Evolutionary conservation across 2,888 invertebrate species (phyloP).

Genomic region (Pogonocherus hispidulus): DNA sequence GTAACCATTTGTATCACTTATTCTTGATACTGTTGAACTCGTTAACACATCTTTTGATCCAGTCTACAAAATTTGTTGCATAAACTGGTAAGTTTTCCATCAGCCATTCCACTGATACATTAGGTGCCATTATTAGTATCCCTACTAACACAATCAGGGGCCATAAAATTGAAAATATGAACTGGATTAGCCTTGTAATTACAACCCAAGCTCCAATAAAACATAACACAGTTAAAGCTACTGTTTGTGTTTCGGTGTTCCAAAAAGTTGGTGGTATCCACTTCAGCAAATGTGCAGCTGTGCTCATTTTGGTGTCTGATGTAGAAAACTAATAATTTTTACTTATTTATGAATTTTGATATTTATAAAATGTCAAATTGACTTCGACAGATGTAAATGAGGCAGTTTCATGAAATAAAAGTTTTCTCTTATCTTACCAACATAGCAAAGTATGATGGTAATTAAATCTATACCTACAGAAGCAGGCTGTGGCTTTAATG

Average conservation of each 20-base stretch:
- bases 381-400: too few species aligned
- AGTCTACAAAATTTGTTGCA: not conserved
- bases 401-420: too few species aligned
- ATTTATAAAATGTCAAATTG: conserved; percentile 7
- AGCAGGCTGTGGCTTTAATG: too few species aligned
- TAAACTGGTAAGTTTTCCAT: conserved; percentile 36
- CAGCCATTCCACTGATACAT: conserved; percentile 43
- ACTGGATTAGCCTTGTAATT: conserved; percentile 49
- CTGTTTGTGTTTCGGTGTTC: conserved; percentile 47
- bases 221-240: conserved; percentile 47
- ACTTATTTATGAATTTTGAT: not conserved
- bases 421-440: too few species aligned
- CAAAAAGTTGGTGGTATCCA: conserved; percentile 30
- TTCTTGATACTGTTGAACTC: not conserved
- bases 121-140: conserved; percentile 42
- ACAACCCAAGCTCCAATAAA: conserved; percentile 52
- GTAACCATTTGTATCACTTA: not conserved
- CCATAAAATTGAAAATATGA: conserved; percentile 52
- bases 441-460: too few species aligned
- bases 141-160: conserved; percentile 46
- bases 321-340: conserved; percentile 15
- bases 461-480: too few species aligned
- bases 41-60: conserved; percentile 3
- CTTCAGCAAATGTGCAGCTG: conserved; percentile 24
- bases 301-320: not conserved